phyloP scores from a whole-genome alignment of 2,888 invertebrate species.

The Tiphia femorata region DNA sequence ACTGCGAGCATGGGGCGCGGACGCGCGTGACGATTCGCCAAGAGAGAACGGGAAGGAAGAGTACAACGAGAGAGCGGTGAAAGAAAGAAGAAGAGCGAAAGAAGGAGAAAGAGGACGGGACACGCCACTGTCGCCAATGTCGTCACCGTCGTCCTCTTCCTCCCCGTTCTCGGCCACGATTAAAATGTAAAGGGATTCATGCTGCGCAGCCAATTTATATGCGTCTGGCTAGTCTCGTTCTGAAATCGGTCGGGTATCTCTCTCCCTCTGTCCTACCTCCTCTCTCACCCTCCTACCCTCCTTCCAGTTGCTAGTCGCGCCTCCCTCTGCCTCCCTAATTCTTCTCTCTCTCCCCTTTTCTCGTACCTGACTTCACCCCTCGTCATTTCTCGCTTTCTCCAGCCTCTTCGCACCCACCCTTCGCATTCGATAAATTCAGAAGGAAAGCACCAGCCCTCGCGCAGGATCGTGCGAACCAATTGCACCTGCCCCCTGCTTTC shows the following conservation, averaged over 20 bases:
- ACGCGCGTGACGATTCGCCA: too few relatives aligned
- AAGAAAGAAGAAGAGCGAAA: slow-evolving; percentile 5
- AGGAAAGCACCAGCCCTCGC: neutral
- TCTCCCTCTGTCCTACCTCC: neutral
- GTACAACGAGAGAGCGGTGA: too few relatives aligned
- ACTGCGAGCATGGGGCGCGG: slow-evolving; percentile 10
- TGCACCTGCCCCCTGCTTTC: too few relatives aligned
- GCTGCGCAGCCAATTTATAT: slow-evolving; percentile 49
- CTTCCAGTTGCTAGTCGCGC: neutral
- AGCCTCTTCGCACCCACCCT: neutral
- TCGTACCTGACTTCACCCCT: too few relatives aligned
- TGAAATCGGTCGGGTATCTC: slow-evolving; percentile 32
- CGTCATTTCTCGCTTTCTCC: too few relatives aligned
- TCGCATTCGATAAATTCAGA: slow-evolving; percentile 27
- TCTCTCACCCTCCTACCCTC: slow-evolving; percentile 2
- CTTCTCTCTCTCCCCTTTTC: neutral
- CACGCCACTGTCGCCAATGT: slow-evolving; percentile 6
- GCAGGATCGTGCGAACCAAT: neutral
- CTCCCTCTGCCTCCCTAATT: neutral
- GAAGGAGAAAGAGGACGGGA: slow-evolving; percentile 10
- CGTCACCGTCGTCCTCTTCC: slow-evolving; percentile 15
- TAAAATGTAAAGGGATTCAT: slow-evolving; percentile 51
- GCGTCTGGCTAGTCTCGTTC: slow-evolving; percentile 46
- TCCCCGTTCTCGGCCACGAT: slow-evolving; percentile 40
- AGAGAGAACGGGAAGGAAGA: too few relatives aligned